Percentiles rank a stretch among this genome's conserved stretches.
phyloP scores from a whole-genome alignment of 2,113 vertebrate genomes.

The Podilymbus podiceps region DNA sequence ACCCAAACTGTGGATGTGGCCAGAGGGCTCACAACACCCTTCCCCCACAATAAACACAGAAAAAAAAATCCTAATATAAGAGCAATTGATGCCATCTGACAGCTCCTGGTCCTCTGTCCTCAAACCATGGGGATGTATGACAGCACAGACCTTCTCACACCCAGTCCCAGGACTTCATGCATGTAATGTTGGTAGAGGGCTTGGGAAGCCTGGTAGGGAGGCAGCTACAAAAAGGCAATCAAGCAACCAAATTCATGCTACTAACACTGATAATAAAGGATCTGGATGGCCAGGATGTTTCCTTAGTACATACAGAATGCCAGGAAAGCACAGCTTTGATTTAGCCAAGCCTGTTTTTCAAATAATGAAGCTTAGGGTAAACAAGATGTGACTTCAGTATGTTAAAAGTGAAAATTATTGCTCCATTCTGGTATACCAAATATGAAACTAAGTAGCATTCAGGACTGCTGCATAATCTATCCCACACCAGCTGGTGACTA shows the following conservation, averaged over 20 bases:
- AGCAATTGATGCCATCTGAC: neutral
- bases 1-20: neutral
- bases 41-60: neutral
- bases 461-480: neutral
- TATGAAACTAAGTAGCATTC: neutral
- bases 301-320: neutral
- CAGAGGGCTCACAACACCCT: neutral
- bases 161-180: neutral
- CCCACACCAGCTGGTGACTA: neutral
- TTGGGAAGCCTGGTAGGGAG: neutral
- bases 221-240: neutral
- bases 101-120: neutral
- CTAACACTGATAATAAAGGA: neutral
- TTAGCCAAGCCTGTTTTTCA: constrained; percentile 1
- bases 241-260: neutral
- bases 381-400: neutral
- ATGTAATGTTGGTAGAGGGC: neutral
- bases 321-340: constrained; percentile 7
- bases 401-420: neutral
- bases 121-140: neutral
- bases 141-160: neutral
- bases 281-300: neutral
- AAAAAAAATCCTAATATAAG: neutral
- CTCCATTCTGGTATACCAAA: neutral
- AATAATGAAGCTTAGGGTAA: constrained; percentile 4